Conservation (phyloP, 1,140 invertebrate genomes). For the Zaprionus kolodkinae region DNA sequence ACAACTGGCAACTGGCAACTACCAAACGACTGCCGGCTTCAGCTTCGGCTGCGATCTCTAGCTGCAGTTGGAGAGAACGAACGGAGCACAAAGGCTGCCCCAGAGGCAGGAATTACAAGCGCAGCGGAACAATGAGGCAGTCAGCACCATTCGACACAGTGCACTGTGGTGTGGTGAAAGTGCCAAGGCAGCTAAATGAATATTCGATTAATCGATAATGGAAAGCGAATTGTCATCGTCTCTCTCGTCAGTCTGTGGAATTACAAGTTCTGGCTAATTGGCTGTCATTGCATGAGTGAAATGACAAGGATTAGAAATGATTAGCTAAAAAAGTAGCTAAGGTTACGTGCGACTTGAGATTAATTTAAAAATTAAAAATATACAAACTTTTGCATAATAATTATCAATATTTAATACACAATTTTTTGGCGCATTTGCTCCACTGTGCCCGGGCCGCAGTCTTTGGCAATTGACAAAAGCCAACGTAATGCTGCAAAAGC, state of each 20-base stretch:
- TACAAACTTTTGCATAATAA: no score
- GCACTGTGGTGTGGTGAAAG: slow-evolving; percentile 55
- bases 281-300: no score
- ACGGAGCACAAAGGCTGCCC: slow-evolving; percentile 57
- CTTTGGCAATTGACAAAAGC: slow-evolving; percentile 57
- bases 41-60: slow-evolving; percentile 21
- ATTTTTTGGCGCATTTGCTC: not conserved
- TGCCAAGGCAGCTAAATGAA: slow-evolving; percentile 39
- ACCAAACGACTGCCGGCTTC: slow-evolving; percentile 30
- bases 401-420: no score
- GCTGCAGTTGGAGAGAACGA: slow-evolving; percentile 18
- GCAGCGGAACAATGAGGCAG: slow-evolving; percentile 72
- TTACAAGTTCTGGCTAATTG: slow-evolving; percentile 16
- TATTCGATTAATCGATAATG: slow-evolving; percentile 39
- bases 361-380: no score
- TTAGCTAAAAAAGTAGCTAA: no score
- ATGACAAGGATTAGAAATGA: not conserved
- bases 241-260: not conserved
- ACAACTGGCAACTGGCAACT: slow-evolving; percentile 33
- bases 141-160: slow-evolving; percentile 70
- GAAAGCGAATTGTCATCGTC: slow-evolving; percentile 39
- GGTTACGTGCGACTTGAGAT: no score
- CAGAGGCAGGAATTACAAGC: slow-evolving; percentile 72
- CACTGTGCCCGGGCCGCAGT: slow-evolving; percentile 16
- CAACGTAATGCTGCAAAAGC: slow-evolving; percentile 68